Evolutionary conservation across 1,140 invertebrate genomes (phyloP), one percentile per base, ranked within the genome.

Genomic region (Hylyphantes graminicola): DNA sequence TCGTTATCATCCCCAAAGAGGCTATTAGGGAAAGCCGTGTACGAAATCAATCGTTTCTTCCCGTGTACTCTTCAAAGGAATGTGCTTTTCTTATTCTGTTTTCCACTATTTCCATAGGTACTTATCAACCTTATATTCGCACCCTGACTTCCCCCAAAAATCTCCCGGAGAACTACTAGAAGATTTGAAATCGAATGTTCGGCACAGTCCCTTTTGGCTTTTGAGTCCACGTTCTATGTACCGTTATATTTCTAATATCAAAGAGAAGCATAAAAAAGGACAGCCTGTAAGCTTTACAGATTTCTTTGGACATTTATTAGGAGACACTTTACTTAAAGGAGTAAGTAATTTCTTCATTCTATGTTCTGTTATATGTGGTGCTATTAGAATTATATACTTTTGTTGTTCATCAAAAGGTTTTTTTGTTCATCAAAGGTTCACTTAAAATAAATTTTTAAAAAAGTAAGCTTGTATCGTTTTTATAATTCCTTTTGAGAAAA

Each of bases 221-320:
- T 84, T 91, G 8, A 88, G 86, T 21, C 89, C 89, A 7, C 84
- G 87, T 64, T 88, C 86, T 72, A 86, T 90, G 15, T 90, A 88
- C 77, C 86, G 88, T 15, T 91, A 91, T 79, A 79, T 90, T 48
- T 87, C 88, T 9, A 87, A 87, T 57, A 90, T 91, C 54, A 81
- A 90, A 48, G 78, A 86, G 72, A 91, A 91, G 86, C 86, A 89
- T 21, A 87, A 87, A 54, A 87, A 87, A 57, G 90, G 91, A 1
- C 91, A 91, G 67, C 91, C 90, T 50, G 88, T 91, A 53, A 90
- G 89, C 80, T 91, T 91, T 85, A 91, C 91, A 0, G 91, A 91
- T 86, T 90, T 91, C 73, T 91, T 91, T 87, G 91, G 91, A 13
- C 89, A 90, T 84, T 87, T 91, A 67, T 88, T 91, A 15, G 90